A percentile compares a stretch with the other conserved stretches of the same genome.
Evolutionary conservation across 2,113 vertebrate genomes (phyloP).

Genomic region (Zosterops pallidus): DNA sequence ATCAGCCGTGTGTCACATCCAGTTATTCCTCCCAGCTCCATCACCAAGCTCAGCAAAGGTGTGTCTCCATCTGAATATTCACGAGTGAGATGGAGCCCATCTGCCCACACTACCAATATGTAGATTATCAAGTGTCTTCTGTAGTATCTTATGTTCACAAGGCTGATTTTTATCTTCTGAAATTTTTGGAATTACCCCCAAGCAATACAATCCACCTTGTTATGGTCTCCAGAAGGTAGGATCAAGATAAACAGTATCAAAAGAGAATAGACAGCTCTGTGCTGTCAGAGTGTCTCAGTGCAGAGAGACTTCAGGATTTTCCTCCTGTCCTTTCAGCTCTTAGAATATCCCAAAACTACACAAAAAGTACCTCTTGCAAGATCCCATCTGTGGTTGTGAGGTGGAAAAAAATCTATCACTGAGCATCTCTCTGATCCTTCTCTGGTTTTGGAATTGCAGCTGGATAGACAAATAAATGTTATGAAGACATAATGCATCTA

Average conservation of each 20-base stretch:
- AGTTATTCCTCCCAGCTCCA: conserved; percentile 44
- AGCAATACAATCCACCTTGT: not conserved
- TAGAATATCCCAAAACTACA: not conserved
- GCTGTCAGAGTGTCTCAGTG: not conserved
- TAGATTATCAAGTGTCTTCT: not conserved
- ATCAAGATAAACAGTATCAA: not conserved
- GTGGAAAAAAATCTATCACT: not conserved
- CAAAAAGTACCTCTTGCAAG: not conserved
- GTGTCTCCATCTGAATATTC: conserved; percentile 19
- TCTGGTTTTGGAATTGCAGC: not conserved
- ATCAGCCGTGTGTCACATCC: conserved; percentile 21
- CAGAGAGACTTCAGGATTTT: not conserved
- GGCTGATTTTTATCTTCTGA: not conserved
- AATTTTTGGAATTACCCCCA: not conserved
- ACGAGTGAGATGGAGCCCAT: not conserved
- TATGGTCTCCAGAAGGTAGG: not conserved
- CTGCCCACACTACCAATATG: not conserved
- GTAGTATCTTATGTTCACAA: not conserved
- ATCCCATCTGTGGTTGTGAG: not conserved
- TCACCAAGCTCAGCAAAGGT: not conserved
- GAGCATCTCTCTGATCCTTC: not conserved
- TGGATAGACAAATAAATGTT: not conserved
- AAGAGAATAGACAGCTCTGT: not conserved
- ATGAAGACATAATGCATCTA: not conserved
- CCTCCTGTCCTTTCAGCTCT: not conserved